phyloP scores from a whole-genome alignment of 2,113 vertebrate genomes.

The Corydoras maculifer region DNA sequence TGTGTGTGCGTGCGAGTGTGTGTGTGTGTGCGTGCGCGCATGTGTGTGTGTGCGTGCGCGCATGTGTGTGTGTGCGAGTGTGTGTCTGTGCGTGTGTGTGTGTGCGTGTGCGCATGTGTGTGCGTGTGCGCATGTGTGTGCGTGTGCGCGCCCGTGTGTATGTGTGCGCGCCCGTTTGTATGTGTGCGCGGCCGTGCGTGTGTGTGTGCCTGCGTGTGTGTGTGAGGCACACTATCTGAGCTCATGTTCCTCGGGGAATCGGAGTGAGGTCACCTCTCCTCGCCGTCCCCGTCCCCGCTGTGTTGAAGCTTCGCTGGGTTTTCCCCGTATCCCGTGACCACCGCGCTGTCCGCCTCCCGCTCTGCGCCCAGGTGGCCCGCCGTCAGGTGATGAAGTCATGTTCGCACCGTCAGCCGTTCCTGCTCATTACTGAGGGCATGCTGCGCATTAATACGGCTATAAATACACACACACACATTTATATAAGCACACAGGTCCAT shows the following conservation, averaged over 20 bases:
- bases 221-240: conserved; percentile 51
- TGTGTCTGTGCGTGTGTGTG: too few relatives aligned
- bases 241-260: conserved; percentile 57
- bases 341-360: conserved; percentile 22
- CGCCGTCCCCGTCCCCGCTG: background rate
- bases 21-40: conserved; percentile 18
- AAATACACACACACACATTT: conserved; percentile 37
- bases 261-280: conserved; percentile 67
- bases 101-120: too few relatives aligned
- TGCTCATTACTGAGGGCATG: conserved; percentile 35
- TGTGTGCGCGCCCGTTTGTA: background rate
- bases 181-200: background rate
- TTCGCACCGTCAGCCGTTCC: conserved; percentile 31
- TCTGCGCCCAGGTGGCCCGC: conserved; percentile 20
- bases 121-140: background rate
- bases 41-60: conserved; percentile 12
- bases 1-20: background rate
- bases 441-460: conserved; percentile 18
- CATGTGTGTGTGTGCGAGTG: too few relatives aligned
- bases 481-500: too few relatives aligned
- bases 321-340: background rate
- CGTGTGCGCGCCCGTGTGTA: background rate
- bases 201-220: conserved; percentile 20
- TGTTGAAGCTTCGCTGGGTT: conserved; percentile 1
- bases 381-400: conserved; percentile 43